Evolutionary conservation across 2,797 vertebrate genomes (phyloP).

Genomic region (Apogon hyalosoma): DNA sequence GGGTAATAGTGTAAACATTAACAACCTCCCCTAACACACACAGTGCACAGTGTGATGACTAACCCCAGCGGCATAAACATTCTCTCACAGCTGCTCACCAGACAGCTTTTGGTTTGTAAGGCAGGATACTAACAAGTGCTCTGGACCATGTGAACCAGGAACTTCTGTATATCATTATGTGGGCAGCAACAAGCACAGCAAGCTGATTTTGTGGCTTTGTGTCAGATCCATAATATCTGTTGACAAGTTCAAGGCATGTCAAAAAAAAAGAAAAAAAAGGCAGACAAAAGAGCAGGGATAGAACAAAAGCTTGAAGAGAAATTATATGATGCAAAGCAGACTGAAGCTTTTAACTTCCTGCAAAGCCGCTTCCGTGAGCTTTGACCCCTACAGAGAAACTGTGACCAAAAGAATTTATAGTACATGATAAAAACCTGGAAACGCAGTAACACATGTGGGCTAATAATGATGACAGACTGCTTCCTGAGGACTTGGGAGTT

Average conservation of each 20-base stretch:
- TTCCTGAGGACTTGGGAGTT: conserved; percentile 37
- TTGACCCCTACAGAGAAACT: conserved; percentile 54
- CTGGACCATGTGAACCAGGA: conserved; percentile 46
- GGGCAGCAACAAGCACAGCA: conserved; percentile 19
- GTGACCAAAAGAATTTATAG: conserved; percentile 60
- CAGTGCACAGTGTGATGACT: conserved; percentile 24
- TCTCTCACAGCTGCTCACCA: conserved; percentile 63
- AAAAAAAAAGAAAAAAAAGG: not conserved
- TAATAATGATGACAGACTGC: conserved; percentile 39
- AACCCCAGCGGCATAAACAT: conserved; percentile 41
- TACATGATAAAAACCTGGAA: conserved; percentile 50
- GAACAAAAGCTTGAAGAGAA: conserved; percentile 14
- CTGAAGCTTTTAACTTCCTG: conserved; percentile 33
- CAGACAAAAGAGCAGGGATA: conserved; percentile 6
- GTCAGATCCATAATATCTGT: conserved; percentile 19
- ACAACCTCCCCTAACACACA: conserved; percentile 44
- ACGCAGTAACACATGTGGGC: conserved; percentile 61
- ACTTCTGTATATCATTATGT: conserved; percentile 28
- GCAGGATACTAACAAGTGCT: conserved; percentile 25
- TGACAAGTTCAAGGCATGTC: conserved; percentile 8
- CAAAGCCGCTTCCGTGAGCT: conserved; percentile 30
- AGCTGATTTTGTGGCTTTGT: conserved; percentile 6
- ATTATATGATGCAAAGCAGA: not conserved
- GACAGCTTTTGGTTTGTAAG: conserved; percentile 31
- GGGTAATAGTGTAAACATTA: conserved; percentile 19